Percentiles rank a stretch among this genome's conserved stretches.
Conservation (phyloP, 1,140 invertebrate genomes). For the Pemphigus obesinymphae region DNA sequence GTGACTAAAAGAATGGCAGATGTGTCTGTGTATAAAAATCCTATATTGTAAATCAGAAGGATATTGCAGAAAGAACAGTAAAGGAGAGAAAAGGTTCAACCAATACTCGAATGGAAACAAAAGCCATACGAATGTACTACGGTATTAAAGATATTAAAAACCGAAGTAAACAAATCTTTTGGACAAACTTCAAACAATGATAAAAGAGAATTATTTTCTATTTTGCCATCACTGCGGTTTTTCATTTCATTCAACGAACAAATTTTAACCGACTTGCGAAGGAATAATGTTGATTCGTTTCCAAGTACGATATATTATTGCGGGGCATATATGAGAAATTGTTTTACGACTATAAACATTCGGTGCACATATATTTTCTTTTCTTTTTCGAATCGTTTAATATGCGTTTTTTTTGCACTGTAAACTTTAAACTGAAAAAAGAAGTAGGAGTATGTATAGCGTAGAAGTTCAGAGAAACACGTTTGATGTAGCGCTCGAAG, state of each 20-base stretch:
- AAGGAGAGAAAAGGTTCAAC: background rate
- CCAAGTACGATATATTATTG: background rate
- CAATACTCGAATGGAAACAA: background rate
- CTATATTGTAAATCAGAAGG: background rate
- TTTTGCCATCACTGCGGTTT: background rate
- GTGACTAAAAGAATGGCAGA: background rate
- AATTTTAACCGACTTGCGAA: background rate
- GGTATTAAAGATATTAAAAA: no score
- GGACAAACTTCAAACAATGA: conserved; percentile 11
- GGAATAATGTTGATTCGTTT: background rate
- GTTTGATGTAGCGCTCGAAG: background rate
- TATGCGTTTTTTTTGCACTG: background rate
- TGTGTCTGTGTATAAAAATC: background rate
- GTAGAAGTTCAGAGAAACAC: background rate
- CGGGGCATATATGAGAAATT: background rate
- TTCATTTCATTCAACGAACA: background rate
- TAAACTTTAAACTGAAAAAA: background rate
- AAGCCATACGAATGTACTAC: background rate
- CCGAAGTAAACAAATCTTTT: conserved; percentile 16
- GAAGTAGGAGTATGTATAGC: no score
- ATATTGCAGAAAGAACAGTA: background rate
- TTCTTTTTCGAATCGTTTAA: no score
- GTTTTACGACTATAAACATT: background rate
- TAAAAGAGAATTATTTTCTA: conserved; percentile 12
- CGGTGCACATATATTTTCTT: background rate